Percentiles rank a stretch among this genome's conserved stretches.
Conservation (phyloP, 2,888 invertebrate genomes). For the Microplitis deprimator region DNA sequence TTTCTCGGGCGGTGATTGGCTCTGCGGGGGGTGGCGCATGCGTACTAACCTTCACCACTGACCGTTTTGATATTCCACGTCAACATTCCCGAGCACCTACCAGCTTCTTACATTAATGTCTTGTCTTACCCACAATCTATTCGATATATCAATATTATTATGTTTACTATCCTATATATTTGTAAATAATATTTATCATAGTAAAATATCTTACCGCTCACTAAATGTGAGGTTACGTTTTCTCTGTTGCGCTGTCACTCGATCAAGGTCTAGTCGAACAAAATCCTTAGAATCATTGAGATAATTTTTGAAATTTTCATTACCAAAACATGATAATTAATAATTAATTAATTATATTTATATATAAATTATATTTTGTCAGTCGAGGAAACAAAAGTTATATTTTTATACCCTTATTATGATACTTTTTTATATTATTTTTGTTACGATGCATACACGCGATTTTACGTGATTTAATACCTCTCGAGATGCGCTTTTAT, state of each 20-base stretch:
- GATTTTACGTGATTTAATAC: conserved; percentile 69
- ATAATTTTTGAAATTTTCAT: no score
- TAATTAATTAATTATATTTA: background rate
- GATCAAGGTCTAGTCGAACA: no score
- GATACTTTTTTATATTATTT: conserved; percentile 23
- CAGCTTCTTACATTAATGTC: conserved; percentile 42
- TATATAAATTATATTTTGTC: background rate
- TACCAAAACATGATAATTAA: no score
- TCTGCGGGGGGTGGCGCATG: conserved; percentile 69
- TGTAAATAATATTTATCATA: background rate
- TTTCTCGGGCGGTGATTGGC: conserved; percentile 71
- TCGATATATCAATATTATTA: background rate
- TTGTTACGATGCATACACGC: conserved; percentile 53
- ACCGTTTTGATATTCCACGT: conserved; percentile 44
- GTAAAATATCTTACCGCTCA: background rate
- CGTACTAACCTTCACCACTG: conserved; percentile 54
- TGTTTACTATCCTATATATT: background rate
- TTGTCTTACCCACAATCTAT: background rate
- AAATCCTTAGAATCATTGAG: no score
- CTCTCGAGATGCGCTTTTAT: conserved; percentile 66
- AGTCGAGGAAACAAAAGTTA: background rate
- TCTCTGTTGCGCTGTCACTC: no score
- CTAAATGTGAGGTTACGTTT: no score
- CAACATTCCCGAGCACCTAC: conserved; percentile 43
- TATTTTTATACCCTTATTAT: conserved; percentile 27